These are phyloP conservation scores for Eupeodes latifasciatus DNA, from an alignment of 2,888 invertebrate species.

Conservation along the genomic window DNA sequence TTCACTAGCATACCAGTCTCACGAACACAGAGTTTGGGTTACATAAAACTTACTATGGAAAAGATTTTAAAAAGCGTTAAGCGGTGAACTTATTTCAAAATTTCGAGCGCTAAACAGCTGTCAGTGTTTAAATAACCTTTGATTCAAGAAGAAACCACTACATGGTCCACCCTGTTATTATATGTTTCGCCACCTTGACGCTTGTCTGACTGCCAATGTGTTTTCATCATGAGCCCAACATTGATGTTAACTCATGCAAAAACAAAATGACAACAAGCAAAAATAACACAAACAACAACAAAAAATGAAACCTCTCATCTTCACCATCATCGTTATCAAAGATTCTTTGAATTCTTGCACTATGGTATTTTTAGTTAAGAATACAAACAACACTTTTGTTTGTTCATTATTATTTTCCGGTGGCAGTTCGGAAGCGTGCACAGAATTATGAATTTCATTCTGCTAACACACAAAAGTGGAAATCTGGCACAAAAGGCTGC, in stretches of 20 bases:
- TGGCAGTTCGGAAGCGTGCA: constrained; percentile 19
- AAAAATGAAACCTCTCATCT: not conserved
- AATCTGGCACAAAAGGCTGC: constrained; percentile 46
- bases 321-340: constrained; percentile 5
- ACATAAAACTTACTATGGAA: too few species aligned
- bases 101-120: too few species aligned
- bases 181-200: not conserved
- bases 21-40: too few species aligned
- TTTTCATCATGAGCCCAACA: constrained; percentile 56
- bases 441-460: constrained; percentile 49
- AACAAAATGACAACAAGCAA: constrained; percentile 5
- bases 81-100: too few species aligned
- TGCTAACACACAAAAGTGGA: constrained; percentile 49
- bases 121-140: too few species aligned
- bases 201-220: constrained; percentile 36
- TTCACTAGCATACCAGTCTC: too few species aligned
- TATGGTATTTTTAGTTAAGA: constrained; percentile 40
- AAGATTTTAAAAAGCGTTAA: too few species aligned
- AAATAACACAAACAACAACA: not conserved
- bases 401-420: constrained; percentile 49
- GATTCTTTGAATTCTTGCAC: constrained; percentile 18
- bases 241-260: constrained; percentile 35
- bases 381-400: constrained; percentile 64
- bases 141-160: too few species aligned
- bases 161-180: not conserved